Evolutionary conservation across 2,888 invertebrate genomes (phyloP).

Genomic region (Clunio marinus): DNA sequence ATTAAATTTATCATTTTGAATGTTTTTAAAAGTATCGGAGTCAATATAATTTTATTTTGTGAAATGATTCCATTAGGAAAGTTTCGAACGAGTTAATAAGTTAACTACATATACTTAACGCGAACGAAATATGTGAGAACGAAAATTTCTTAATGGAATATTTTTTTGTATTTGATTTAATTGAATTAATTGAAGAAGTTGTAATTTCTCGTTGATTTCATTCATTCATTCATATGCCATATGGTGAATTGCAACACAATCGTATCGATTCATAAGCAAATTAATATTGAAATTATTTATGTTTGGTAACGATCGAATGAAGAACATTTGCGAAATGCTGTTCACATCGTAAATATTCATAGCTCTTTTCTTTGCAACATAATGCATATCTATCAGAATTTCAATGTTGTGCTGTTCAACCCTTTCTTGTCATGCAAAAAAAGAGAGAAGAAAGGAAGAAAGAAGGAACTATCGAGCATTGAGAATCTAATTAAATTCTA

Average conservation of each 20-base stretch:
- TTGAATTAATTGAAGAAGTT: not conserved
- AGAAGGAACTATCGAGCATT: not conserved
- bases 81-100: too few relatives aligned
- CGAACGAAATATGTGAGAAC: not conserved
- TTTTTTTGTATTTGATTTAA: not conserved
- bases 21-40: too few relatives aligned
- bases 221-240: not conserved
- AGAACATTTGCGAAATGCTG: not conserved
- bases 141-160: not conserved
- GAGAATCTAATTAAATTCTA: slow-evolving; percentile 32
- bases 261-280: not conserved
- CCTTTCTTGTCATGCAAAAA: not conserved
- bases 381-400: not conserved
- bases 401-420: too few relatives aligned
- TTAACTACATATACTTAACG: too few relatives aligned
- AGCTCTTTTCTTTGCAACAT: not conserved
- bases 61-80: not conserved
- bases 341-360: slow-evolving; percentile 37
- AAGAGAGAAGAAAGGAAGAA: not conserved
- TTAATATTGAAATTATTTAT: slow-evolving; percentile 15
- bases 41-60: too few relatives aligned
- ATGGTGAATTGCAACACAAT: slow-evolving; percentile 3
- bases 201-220: not conserved
- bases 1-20: slow-evolving; percentile 6
- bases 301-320: not conserved